Evolutionary conservation across 2,888 invertebrate species (phyloP), one percentile per base, ranked within the genome.

Genomic region (Laspeyria flexula): DNA sequence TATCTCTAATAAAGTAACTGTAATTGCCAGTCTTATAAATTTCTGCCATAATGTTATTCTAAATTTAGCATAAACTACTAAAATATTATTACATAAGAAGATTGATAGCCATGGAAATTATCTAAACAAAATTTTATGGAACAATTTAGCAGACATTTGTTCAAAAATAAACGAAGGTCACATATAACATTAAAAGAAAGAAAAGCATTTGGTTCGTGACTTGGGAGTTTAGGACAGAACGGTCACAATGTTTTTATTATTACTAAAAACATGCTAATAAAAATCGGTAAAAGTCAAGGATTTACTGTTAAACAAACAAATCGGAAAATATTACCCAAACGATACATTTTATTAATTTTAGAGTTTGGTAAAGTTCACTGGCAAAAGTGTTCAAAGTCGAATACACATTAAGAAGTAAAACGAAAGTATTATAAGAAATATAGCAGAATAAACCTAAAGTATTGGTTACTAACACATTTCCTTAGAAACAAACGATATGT

Each of bases 181-280:
- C 62, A 73, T 65, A 60, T 70, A 68, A 77, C 68, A 77, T 80
- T 81, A 76, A 75, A 73, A 75, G 65, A 66, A 65, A 65, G 71
- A 75, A 73, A 74, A 79, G 46, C 54, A 47, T 56, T 70, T 73
- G 65, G 52, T 79, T 87, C 86, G 88, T 88, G 88, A 86, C 79
- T 78, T 48, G 55, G 57, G 68, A 76, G 71, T 83, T 86, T 74
- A 71, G 74, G 73, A 76, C 71, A 75, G 77, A 81, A 76, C 74
- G 71, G 73, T 75, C 65, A 66, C 71, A 54, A 60, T 66, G 53
- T 72, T 74, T 81, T 77, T 79, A 76, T 78, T 73, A 60, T 65
- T 31, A 13, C 13, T 69, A 72, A 72, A 65, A 73, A 78, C 59
- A 86, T 83, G 81, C 72, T 84, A 86, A 87, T 81, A 46, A 75